Percentiles rank a stretch among this genome's conserved stretches.
These are phyloP conservation scores for Drosophila chauvacae DNA, from an alignment of 1,140 invertebrate species.

Conservation along the genomic window DNA sequence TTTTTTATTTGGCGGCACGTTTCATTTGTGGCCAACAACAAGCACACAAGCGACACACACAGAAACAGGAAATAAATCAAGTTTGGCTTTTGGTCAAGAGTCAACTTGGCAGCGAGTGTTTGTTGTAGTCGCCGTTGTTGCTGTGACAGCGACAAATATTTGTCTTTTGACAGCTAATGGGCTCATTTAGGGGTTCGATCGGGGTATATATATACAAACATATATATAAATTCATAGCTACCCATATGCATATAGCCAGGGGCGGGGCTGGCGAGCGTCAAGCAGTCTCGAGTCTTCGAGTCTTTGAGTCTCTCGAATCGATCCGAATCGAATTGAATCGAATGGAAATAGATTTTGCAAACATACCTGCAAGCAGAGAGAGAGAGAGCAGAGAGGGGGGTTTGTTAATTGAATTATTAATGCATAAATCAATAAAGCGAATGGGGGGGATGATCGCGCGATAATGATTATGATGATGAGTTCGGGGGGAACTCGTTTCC, in stretches of 20 bases:
- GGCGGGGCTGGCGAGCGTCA: conserved; percentile 57
- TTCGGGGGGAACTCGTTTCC: conserved; percentile 42
- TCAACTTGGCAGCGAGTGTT: conserved; percentile 15
- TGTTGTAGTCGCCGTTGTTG: conserved; percentile 34
- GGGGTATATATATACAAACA: background rate
- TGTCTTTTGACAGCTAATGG: conserved; percentile 80
- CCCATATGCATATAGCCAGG: conserved; percentile 6
- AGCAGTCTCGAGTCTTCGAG: conserved; percentile 51
- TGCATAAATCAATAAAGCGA: conserved; percentile 67
- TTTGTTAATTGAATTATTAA: conserved; percentile 73
- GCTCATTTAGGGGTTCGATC: conserved; percentile 53
- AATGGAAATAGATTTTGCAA: conserved; percentile 24
- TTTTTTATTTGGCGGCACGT: conserved; percentile 60
- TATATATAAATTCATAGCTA: conserved; percentile 11
- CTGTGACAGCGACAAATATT: conserved; percentile 73
- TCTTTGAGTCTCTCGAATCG: conserved; percentile 1
- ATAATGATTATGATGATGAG: conserved; percentile 22
- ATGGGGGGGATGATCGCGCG: conserved; percentile 18
- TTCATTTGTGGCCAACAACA: conserved; percentile 57
- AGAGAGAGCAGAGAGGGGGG: conserved; percentile 13
- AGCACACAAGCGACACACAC: conserved; percentile 24
- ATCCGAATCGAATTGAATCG: conserved; percentile 14
- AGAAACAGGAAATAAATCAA: conserved; percentile 79
- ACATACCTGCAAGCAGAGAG: conserved; percentile 61
- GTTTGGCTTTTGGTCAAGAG: conserved; percentile 70